Evolutionary conservation across 2,888 invertebrate species (phyloP).

Genomic region (Drosophila melanosoma): DNA sequence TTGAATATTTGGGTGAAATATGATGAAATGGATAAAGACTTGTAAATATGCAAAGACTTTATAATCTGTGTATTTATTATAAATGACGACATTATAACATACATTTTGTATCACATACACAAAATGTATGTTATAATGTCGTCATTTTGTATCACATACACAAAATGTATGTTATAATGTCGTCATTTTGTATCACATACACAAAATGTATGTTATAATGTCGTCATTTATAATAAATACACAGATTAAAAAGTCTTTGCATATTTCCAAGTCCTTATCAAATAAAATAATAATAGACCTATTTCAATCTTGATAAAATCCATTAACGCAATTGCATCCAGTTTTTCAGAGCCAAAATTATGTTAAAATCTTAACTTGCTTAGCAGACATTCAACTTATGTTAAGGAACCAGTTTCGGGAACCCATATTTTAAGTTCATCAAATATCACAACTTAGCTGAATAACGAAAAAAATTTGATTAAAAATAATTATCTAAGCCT

Average conservation of each 20-base stretch:
- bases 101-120: no score
- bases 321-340: background rate
- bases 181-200: no score
- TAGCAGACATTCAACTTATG: background rate
- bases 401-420: background rate
- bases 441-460: background rate
- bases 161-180: no score
- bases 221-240: background rate
- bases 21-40: background rate
- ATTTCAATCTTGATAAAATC: background rate
- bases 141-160: no score
- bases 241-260: no score
- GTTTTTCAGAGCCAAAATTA: background rate
- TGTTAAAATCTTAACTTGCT: background rate
- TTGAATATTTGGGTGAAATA: constrained; percentile 74
- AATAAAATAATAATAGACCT: background rate
- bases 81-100: background rate
- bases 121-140: no score
- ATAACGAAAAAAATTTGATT: background rate
- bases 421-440: background rate
- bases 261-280: background rate
- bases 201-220: background rate
- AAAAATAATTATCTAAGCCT: background rate
- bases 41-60: no score
- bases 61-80: no score